A percentile compares a stretch with the other conserved stretches of the same genome.
Conservation (phyloP, 2,113 vertebrate genomes). For the Damaliscus lunatus region DNA sequence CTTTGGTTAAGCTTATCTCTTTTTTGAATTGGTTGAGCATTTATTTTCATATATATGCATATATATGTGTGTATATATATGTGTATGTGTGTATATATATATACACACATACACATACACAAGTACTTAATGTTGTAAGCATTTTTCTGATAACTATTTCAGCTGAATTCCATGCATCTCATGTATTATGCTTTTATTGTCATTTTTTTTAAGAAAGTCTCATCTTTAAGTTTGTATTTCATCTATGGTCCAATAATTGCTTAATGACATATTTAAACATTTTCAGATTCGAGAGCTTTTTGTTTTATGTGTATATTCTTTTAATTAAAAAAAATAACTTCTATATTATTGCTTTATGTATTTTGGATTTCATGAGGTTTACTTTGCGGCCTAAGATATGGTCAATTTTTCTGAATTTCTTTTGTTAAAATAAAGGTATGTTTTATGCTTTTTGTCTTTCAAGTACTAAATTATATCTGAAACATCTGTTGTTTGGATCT, state of each 20-base stretch:
- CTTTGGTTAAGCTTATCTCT: neutral
- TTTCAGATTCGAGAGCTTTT: neutral
- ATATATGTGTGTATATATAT: neutral
- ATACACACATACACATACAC: neutral
- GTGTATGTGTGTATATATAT: neutral
- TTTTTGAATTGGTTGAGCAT: neutral
- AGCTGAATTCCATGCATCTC: neutral
- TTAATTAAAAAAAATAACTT: neutral
- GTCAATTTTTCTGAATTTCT: neutral
- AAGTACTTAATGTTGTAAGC: neutral
- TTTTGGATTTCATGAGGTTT: neutral
- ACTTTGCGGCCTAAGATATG: neutral
- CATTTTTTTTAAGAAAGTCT: neutral
- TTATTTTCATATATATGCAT: neutral
- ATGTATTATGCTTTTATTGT: neutral
- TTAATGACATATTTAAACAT: neutral
- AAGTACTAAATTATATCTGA: neutral
- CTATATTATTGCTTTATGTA: neutral
- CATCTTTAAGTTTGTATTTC: neutral
- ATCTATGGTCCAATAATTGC: neutral
- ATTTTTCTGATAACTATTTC: neutral
- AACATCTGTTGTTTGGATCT: neutral
- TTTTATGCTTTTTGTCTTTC: neutral
- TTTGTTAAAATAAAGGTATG: neutral
- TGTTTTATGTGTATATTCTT: neutral